These are phyloP conservation scores for Drymonia ruficornis DNA, from an alignment of 2,888 invertebrate species.

Conservation along the genomic window DNA sequence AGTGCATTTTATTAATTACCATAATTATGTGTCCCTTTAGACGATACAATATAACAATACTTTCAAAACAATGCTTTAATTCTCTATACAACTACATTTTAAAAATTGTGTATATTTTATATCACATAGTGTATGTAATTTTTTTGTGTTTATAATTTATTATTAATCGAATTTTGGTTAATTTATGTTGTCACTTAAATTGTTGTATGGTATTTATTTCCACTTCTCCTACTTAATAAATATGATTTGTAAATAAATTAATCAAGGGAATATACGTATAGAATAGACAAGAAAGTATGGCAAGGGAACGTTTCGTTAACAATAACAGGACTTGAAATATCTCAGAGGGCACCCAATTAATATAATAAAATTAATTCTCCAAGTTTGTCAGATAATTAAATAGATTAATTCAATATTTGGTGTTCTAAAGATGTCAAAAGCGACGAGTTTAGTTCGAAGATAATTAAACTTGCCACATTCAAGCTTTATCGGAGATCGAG, in stretches of 20 bases:
- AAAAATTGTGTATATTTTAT: constrained; percentile 79
- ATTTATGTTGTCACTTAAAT: constrained; percentile 24
- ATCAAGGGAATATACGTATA: not conserved
- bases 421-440: constrained; percentile 15
- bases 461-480: constrained; percentile 16
- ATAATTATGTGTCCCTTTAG: constrained; percentile 50
- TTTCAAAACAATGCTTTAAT: constrained; percentile 64
- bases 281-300: not conserved
- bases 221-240: constrained; percentile 30
- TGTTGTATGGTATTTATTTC: constrained; percentile 15
- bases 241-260: constrained; percentile 12
- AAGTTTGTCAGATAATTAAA: constrained; percentile 17
- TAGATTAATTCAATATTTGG: constrained; percentile 24
- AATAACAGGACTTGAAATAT: constrained; percentile 15
- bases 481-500: constrained; percentile 6
- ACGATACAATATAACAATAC: constrained; percentile 71
- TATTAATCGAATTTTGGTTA: constrained; percentile 36
- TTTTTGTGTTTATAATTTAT: constrained; percentile 44
- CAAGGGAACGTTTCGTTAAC: constrained; percentile 7
- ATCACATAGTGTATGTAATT: constrained; percentile 73
- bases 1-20: constrained; percentile 77
- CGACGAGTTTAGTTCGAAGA: constrained; percentile 7
- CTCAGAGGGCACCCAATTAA: constrained; percentile 21
- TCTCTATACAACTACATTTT: constrained; percentile 68
- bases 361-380: constrained; percentile 28